phyloP scores from a whole-genome alignment of 2,888 invertebrate genomes.

The Archips crataeganus region DNA sequence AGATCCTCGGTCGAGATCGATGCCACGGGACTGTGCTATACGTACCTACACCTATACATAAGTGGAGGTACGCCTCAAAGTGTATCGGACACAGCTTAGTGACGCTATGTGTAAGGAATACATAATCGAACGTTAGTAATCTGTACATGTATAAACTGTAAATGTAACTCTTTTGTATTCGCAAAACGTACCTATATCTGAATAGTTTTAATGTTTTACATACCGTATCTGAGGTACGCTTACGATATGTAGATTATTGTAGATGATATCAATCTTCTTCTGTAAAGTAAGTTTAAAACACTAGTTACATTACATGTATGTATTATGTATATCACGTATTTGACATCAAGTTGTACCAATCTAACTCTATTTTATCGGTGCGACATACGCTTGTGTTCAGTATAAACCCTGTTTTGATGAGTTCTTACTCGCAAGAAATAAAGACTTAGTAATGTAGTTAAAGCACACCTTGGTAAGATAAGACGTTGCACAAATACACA shows the following conservation, averaged over 20 bases:
- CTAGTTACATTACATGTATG: no score
- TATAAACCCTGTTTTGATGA: no score
- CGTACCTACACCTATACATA: conserved; percentile 40
- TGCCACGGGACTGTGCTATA: conserved; percentile 57
- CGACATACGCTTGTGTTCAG: no score
- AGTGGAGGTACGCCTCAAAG: conserved; percentile 40
- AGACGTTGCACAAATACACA: neutral
- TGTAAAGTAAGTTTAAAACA: neutral
- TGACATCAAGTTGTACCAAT: no score
- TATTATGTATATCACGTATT: no score
- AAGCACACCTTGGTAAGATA: neutral
- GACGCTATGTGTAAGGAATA: conserved; percentile 46
- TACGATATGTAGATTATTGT: neutral
- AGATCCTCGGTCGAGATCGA: conserved; percentile 44
- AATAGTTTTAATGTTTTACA: conserved; percentile 2
- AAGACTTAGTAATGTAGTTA: neutral
- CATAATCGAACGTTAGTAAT: conserved; percentile 28
- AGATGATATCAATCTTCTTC: neutral
- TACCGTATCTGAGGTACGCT: neutral
- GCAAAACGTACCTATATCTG: conserved; percentile 1
- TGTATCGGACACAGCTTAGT: conserved; percentile 47
- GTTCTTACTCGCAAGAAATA: no score
- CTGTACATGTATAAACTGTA: conserved; percentile 22
- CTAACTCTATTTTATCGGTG: no score
- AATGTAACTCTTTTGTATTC: conserved; percentile 15